These are phyloP conservation scores for Gastrophysa polygoni DNA, from an alignment of 2,888 invertebrate genomes.

Conservation along the genomic window DNA sequence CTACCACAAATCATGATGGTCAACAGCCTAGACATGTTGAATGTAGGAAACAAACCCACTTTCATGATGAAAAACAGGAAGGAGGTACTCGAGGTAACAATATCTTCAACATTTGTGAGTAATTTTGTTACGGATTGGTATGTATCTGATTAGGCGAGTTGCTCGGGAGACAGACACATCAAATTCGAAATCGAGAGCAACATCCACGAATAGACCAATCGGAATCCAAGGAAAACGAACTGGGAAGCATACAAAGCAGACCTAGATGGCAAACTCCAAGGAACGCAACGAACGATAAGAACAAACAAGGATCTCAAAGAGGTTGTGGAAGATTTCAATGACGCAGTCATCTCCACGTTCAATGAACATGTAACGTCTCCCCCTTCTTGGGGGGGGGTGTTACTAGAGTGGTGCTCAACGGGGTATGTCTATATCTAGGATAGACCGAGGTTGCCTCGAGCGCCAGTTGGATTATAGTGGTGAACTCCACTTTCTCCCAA, in stretches of 20 bases:
- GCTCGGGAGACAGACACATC: background rate
- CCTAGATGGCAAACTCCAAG: background rate
- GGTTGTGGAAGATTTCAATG: background rate
- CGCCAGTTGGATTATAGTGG: too few relatives aligned
- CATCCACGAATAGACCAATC: background rate
- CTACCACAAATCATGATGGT: slow-evolving; percentile 4
- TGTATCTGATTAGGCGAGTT: background rate
- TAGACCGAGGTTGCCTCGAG: too few relatives aligned
- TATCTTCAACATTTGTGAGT: background rate
- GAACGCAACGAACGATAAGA: background rate
- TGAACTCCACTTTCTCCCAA: too few relatives aligned
- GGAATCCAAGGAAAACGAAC: background rate
- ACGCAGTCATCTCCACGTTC: too few relatives aligned
- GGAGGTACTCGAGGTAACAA: background rate
- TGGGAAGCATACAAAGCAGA: background rate
- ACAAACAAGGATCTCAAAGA: background rate
- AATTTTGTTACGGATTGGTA: background rate
- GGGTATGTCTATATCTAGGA: too few relatives aligned
- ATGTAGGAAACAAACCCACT: slow-evolving; percentile 12
- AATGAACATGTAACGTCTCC: too few relatives aligned
- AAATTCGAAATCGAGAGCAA: background rate
- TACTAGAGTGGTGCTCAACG: too few relatives aligned
- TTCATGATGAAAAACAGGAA: background rate
- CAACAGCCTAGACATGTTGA: background rate
- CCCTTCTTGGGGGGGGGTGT: too few relatives aligned